A percentile compares a stretch with the other conserved stretches of the same genome.
phyloP scores from a whole-genome alignment of 2,888 invertebrate genomes.

The Thumatha senex region DNA sequence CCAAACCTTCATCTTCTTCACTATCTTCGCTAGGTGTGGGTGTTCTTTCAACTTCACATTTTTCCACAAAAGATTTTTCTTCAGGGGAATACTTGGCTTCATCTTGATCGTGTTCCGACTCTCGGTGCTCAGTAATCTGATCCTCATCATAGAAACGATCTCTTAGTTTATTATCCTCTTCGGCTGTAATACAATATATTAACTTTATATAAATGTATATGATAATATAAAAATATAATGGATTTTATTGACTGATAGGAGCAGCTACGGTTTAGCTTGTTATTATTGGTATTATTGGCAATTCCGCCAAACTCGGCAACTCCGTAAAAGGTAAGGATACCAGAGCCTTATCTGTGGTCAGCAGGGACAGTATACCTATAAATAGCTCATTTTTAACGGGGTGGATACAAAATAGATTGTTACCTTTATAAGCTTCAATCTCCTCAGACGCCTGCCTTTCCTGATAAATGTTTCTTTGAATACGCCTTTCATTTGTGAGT shows the following conservation, averaged over 20 bases:
- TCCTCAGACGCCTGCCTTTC: conserved; percentile 80
- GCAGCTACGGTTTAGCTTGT: too few species aligned
- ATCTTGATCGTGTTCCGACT: conserved; percentile 79
- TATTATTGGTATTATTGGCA: too few species aligned
- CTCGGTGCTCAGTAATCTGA: conserved; percentile 63
- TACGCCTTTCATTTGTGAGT: conserved; percentile 78
- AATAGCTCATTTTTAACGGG: too few species aligned
- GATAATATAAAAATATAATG: too few species aligned
- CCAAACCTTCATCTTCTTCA: conserved; percentile 78
- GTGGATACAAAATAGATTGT: neutral
- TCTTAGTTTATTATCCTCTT: conserved; percentile 78
- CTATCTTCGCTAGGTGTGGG: conserved; percentile 80
- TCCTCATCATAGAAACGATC: conserved; percentile 70
- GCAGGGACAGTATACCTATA: too few species aligned
- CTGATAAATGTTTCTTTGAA: conserved; percentile 80
- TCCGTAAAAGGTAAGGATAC: too few species aligned
- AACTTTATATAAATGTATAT: neutral
- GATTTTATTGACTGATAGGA: too few species aligned
- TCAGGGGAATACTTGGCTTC: conserved; percentile 92
- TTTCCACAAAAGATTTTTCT: conserved; percentile 88
- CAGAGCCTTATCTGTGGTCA: too few species aligned
- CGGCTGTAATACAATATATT: conserved; percentile 47
- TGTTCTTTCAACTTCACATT: conserved; percentile 84
- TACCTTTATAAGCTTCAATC: conserved; percentile 80
- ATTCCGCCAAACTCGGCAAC: too few species aligned